A percentile compares a stretch with the other conserved stretches of the same genome.
Evolutionary conservation across 1,140 invertebrate genomes (phyloP).

Genomic region (Sitophilus oryzae): DNA sequence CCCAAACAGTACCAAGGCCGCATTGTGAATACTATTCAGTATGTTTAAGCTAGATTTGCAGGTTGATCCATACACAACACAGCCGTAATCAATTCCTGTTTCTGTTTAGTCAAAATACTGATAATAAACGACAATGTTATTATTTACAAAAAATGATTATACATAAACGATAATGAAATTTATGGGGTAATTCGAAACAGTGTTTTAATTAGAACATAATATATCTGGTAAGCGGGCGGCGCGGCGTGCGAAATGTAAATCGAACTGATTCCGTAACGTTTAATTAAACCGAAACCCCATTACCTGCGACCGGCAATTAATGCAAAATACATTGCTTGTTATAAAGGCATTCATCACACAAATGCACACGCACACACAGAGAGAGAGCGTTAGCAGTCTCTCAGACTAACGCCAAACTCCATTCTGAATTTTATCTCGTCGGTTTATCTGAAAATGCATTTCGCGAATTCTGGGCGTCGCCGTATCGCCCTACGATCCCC

Average conservation of each 20-base stretch:
- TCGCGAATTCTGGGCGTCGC: not conserved
- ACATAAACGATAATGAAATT: too few species aligned
- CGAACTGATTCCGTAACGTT: conserved; percentile 3
- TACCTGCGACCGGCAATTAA: conserved; percentile 21
- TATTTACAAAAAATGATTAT: too few species aligned
- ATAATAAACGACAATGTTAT: too few species aligned
- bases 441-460: conserved; percentile 43
- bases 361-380: conserved; percentile 34
- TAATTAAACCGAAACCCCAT: conserved; percentile 21
- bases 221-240: too few species aligned
- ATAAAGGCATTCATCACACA: conserved; percentile 37
- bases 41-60: too few species aligned
- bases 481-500: not conserved
- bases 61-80: too few species aligned
- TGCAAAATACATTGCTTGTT: conserved; percentile 33
- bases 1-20: too few species aligned
- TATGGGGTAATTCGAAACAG: not conserved
- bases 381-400: too few species aligned
- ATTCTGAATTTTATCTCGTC: conserved; percentile 43
- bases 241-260: not conserved
- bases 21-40: too few species aligned
- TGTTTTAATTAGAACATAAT: not conserved
- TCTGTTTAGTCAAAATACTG: too few species aligned
- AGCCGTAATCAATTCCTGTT: too few species aligned
- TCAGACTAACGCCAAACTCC: conserved; percentile 40